Evolutionary conservation across 2,113 vertebrate genomes (phyloP), one percentile per base, ranked within the genome.

Genomic region (Gasterosteus nipponicus): DNA sequence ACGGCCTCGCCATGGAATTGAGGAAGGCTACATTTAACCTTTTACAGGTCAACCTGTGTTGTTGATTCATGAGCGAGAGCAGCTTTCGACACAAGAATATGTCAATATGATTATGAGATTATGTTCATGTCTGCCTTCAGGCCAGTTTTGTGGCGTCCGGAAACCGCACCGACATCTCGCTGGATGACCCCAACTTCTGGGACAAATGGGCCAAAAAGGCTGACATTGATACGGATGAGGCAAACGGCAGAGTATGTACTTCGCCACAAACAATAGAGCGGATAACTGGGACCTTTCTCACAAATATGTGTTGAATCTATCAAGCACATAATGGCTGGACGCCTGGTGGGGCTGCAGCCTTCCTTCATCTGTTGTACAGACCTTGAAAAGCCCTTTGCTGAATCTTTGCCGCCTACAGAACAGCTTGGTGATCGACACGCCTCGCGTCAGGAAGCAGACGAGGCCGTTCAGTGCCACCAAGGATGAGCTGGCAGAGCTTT

Each of bases 181-280:
- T 99, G 91, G 98, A 99, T 87, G 98, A 99, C 92, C 98, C 98
- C 10, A 99, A 99, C 93, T 99, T 99, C 94, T 99, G 98, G 98
- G 97, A 99, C 88, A 99, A 99, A 90, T 99, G 98, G 98, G 98
- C 98, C n/a, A 97, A 99, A 93, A 97, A 99, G 82, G 98, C 98
- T 68, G 97, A 99, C 94, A 96, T 99, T 71, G 97, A 99, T 85
- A 90, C 98, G 54, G 97, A 99, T 4, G 94, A 95, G 39, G 93
- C 97, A 84, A 99, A 97, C 69, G 97, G 97, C 77, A 96, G 97
- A 96, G 98, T 99, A 94, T 94, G 97, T 96, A 80, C 2, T 54
- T 3, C n/a, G 10, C 33, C 33, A 35, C n/a, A 56, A 16, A 33
- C 2, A 61, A 26, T 14, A 18, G 12, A 51, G 18, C 51, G 14